Evolutionary conservation across 2,113 vertebrate species (phyloP), one percentile per base, ranked within the genome.

Genomic region (Anoplopoma fimbria): DNA sequence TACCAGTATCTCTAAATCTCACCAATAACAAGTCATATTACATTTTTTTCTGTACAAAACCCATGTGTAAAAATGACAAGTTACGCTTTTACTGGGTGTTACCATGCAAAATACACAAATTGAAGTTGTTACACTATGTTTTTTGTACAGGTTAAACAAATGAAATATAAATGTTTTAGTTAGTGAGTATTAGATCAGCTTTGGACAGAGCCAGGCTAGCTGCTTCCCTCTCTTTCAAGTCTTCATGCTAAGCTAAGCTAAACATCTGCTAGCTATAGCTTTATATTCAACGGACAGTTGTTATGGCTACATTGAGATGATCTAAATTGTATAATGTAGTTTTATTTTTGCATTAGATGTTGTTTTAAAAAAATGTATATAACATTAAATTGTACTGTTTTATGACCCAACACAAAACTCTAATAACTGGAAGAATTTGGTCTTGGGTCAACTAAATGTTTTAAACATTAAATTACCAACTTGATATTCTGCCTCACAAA

Each of bases 231-330:
- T 17, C 29, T 45, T 51, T 68, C n/a, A 25, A 33, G 17, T 34
- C 65, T 58, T 47, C 12, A 27, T 61, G 75, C 51, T 77, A 72
- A n/a, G 33, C 79, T 61, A 68, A 29, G 58, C 60, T 60, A 69
- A 69, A 9, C 14, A 9, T 1, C 33, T 33, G 33, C n/a, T 55
- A 3, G 38, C 10, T 53, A 38, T n/a, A 62, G 10, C 9, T 36
- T 36, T 1, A 13, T 29, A 19, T 21, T 29, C 31, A 42, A 53
- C 9, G 6, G 23, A 53, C 23, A 10, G 31, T 79, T 36, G 25
- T 53, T 15, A 61, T 21, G 47, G 27, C 13, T 25, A 36, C 14
- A 31, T 25, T 4, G 49, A 34, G 14, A 72, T 51, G 25, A 27
- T 65, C 6, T 25, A 9, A 77, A 29, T 58, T 0, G 36, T 19